Evolutionary conservation across 1,140 invertebrate species (phyloP), one percentile per base, ranked within the genome.

Genomic region (Hermatobates lingyangjiaoensis): DNA sequence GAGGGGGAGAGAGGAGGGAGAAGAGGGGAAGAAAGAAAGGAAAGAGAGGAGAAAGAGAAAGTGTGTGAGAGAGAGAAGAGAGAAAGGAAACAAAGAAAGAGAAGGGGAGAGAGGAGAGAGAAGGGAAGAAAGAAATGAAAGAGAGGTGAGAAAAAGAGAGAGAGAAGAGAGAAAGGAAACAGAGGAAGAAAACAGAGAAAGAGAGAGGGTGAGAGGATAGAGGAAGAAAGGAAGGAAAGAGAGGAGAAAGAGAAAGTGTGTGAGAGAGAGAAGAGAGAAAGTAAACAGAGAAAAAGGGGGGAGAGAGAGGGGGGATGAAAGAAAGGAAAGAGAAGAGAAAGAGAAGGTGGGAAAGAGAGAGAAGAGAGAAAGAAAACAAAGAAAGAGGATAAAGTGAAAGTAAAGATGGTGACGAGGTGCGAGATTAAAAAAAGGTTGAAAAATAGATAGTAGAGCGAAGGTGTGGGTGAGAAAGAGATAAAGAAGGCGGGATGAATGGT

Each of bases 171-270:
- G 40, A 48, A 63, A 56, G 51, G 58, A 42, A 51, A 56, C 53
- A 42, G 45, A 59, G 55, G 50, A 59, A 38, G 54, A 57, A 54
- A 54, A 51, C 28, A 50, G 54, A 24, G 55, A 55, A 46, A 55
- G 58, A 59, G 54, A 42, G n/a, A n/a, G n/a, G n/a, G n/a, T n/a
- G n/a, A n/a, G n/a, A n/a, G 18, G 54, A 58, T 54, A 54, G 61
- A 25, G 10, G 3, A 27, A 44, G 53, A 52, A 45, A 51, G 49
- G 53, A 55, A 50, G 54, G 52, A 56, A 55, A 56, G 52, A 21
- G 59, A 50, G 34, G 58, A 50, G 54, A 56, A 51, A 48, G 59
- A 27, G 54, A 56, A 47, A 54, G 60, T 52, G 52, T 55, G 24
- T 45, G 49, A 54, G n/a, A 27, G 40, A 40, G 54, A 28, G 26